Evolutionary conservation across 1,140 invertebrate genomes (phyloP).

Genomic region (Reticulitermes speratus): DNA sequence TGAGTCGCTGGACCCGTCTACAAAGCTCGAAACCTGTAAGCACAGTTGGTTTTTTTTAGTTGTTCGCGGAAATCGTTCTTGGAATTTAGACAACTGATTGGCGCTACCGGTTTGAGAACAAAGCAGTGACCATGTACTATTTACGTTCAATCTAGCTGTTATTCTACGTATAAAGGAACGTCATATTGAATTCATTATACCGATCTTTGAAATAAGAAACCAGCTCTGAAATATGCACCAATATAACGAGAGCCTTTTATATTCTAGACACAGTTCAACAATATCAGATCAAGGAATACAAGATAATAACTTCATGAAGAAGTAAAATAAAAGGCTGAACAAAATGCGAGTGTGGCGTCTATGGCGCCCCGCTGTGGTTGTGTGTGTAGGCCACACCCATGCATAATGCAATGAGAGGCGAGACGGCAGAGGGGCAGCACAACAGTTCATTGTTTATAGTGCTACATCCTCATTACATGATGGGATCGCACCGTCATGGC

Average conservation of each 20-base stretch:
- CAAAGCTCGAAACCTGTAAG: no score
- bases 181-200: neutral
- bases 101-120: no score
- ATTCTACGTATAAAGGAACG: neutral
- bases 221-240: neutral
- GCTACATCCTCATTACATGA: slow-evolving; percentile 15
- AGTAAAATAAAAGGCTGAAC: neutral
- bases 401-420: slow-evolving; percentile 1
- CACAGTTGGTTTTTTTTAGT: no score
- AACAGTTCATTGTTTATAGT: slow-evolving; percentile 17
- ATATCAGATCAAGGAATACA: neutral
- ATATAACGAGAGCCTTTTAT: neutral
- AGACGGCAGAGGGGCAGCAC: neutral
- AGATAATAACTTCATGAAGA: slow-evolving; percentile 17
- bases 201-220: neutral
- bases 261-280: neutral
- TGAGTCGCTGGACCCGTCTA: no score
- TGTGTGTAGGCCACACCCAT: slow-evolving; percentile 15
- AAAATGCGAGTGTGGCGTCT: neutral
- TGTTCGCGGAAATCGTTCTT: no score
- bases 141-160: no score
- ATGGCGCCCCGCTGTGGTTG: neutral
- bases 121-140: no score
- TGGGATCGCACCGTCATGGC: neutral
- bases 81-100: no score